Base-by-base conservation (phyloP, 2,888 invertebrate species). In the Brenthis daphne region DNA sequence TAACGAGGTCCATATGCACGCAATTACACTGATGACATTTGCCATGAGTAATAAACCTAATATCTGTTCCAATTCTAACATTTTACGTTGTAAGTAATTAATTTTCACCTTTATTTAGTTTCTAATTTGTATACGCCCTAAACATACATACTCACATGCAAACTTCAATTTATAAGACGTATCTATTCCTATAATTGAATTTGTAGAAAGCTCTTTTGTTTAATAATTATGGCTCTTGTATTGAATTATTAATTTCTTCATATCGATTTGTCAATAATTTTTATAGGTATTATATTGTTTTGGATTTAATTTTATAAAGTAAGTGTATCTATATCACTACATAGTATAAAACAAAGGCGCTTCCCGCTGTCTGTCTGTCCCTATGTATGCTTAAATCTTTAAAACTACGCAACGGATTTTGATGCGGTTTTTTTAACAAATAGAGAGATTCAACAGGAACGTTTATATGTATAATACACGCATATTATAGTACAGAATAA, bases 21-120 rank as follows among this genome's bases (percentile, higher is more conserved):
- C 58, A 71, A 73, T 71, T 69, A 71, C 69, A 58, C 55, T 69
- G 69, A 73, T 71, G 61, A 47, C 63, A 69, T 71, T 71, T 55
- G 58, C 65, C 48, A 65, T 68, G 67, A 65, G 65, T 69, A 67
- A 71, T 58, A 68, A 70, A 70, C 57, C 57, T 68, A 61, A 73
- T 69, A 67, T 73, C 69, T 70, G 70, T 33, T 70, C 66, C 65
- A 66, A 55, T 73, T 73, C 55, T 48, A 29, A 20, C 60, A 58
- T 58, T 69, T 66, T 54, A 60, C 67, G 43, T 64, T 70, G 68
- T 67, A 67, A 70, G 29, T 70, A 65, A 72, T 70, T 72, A 68
- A 43, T 58, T 4, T 50, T 54, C 47, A 54, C 50, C 43, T 66
- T 54, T 37, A 66, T 58, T 66, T 54, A 58, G 58, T n/a, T 14